Evolutionary conservation across 2,888 invertebrate genomes (phyloP).

Genomic region (Platerodrilus igneus): DNA sequence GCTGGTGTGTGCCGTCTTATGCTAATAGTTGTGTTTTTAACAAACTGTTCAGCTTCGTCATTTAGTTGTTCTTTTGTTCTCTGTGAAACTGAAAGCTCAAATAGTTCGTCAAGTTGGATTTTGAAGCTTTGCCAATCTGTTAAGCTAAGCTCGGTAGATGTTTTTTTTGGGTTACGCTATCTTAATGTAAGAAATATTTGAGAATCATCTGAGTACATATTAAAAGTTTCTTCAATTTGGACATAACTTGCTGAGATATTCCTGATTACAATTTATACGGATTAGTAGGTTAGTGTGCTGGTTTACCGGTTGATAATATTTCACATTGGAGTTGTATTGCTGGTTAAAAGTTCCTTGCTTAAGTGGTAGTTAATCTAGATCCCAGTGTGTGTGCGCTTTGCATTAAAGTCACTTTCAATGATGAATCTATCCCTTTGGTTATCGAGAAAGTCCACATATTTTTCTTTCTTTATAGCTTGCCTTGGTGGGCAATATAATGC

Average conservation of each 20-base stretch:
- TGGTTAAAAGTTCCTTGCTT: background rate
- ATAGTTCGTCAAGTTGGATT: slow-evolving; percentile 7
- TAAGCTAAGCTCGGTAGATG: background rate
- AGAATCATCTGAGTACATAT: slow-evolving; percentile 8
- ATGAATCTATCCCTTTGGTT: slow-evolving; percentile 9
- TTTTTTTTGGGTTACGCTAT: slow-evolving; percentile 2
- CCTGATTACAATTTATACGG: slow-evolving; percentile 4
- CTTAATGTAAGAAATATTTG: too few relatives aligned
- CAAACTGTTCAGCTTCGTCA: slow-evolving; percentile 6
- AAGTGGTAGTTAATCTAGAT: slow-evolving; percentile 9
- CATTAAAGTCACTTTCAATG: slow-evolving; percentile 8
- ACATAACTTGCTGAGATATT: slow-evolving; percentile 1
- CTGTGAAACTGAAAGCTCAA: slow-evolving; percentile 1
- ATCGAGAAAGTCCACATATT: slow-evolving; percentile 11
- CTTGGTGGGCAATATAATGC: slow-evolving; percentile 18
- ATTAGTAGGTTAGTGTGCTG: slow-evolving; percentile 9
- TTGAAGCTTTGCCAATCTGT: slow-evolving; percentile 7
- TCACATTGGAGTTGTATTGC: slow-evolving; percentile 9
- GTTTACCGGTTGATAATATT: slow-evolving; percentile 6
- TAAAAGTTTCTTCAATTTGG: slow-evolving; percentile 1
- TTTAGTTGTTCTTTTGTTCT: slow-evolving; percentile 7
- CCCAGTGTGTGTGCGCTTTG: slow-evolving; percentile 8
- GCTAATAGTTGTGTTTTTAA: slow-evolving; percentile 9
- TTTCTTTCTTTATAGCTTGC: slow-evolving; percentile 11
- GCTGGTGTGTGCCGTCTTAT: slow-evolving; percentile 4